Evolutionary conservation across 37 sponge, comb jelly and placozoan genomes (phyloP), one percentile per base, ranked within the genome.

Genomic region (Halisarca cf. caerulea): DNA sequence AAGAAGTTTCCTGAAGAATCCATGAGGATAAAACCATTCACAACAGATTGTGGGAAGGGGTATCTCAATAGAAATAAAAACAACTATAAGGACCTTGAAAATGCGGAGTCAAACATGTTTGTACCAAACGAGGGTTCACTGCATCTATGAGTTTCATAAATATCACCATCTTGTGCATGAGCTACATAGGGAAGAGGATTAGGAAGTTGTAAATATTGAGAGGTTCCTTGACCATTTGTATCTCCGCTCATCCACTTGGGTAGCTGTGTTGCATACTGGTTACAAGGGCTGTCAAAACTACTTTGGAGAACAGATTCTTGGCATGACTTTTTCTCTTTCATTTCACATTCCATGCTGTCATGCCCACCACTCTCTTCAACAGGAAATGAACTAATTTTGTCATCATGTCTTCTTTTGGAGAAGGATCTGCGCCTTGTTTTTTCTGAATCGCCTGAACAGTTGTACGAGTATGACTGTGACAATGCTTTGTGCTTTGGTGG

Each of bases 291-390:
- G 11, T 11, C 51, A 47, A 47, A 47, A 11, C 11, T 11, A 6
- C 51, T 11, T 47, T 6, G 51, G 9, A 47, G 51, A 41, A 74
- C 77, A 17, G 45, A 74, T 44, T 42, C 44, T 14, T 74, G 77
- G 6, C 77, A 74, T 1, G 77, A 74, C 77, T 74, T 74, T 25
- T 74, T 74, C 25, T 25, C 77, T 9, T 40, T 74, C 45, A 74
- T 43, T 40, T 74, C 77, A 41, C 42, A 74, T 9, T 74, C 77
- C 77, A 74, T 74, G 77, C 42, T 43, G 45, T 74, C 77, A 1
- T 11, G 21, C 2, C 45, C 45, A 41, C 45, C 23, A 44, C 43
- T 17, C 24, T 24, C n/a, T 11, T 74, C 43, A 17, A 23, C 45
- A 36, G 77, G 42, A 33, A n/a, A 42, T 4, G 24, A 33, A 74